Conservation (phyloP, 2,113 vertebrate genomes). For the Motacilla tschutschensis region DNA sequence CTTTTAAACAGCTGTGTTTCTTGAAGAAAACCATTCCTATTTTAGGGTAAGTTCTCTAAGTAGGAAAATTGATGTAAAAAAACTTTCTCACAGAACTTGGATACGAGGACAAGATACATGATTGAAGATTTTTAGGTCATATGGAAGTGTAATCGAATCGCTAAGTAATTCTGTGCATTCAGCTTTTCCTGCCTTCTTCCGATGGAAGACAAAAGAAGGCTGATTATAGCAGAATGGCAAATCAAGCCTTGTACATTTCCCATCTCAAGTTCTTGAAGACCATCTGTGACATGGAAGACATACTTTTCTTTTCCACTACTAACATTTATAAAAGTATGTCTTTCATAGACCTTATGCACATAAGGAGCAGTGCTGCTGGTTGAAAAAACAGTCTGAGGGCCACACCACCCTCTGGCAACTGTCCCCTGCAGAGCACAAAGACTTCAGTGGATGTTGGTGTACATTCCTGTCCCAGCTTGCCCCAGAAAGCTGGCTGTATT, state of each 20-base stretch:
- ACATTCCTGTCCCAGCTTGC: background rate
- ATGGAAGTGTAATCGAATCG: background rate
- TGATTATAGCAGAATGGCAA: background rate
- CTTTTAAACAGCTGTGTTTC: background rate
- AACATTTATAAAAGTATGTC: background rate
- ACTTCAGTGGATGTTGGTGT: background rate
- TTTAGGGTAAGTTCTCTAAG: background rate
- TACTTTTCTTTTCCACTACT: background rate
- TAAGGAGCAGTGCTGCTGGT: background rate
- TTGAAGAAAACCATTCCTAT: background rate
- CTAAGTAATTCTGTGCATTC: background rate
- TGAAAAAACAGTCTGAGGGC: background rate
- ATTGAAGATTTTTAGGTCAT: background rate
- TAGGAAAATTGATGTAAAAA: background rate
- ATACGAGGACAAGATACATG: background rate
- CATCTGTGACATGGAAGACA: background rate
- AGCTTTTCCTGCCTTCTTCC: conserved; percentile 17
- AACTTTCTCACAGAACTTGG: background rate
- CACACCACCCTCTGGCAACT: background rate
- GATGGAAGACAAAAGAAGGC: background rate
- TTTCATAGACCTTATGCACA: background rate
- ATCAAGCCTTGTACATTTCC: background rate
- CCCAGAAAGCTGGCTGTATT: background rate
- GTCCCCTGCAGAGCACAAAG: background rate
- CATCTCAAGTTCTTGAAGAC: background rate